A percentile compares a stretch with the other conserved stretches of the same genome.
Conservation (phyloP, 2,113 vertebrate genomes). For the Vulpes ferrilata region DNA sequence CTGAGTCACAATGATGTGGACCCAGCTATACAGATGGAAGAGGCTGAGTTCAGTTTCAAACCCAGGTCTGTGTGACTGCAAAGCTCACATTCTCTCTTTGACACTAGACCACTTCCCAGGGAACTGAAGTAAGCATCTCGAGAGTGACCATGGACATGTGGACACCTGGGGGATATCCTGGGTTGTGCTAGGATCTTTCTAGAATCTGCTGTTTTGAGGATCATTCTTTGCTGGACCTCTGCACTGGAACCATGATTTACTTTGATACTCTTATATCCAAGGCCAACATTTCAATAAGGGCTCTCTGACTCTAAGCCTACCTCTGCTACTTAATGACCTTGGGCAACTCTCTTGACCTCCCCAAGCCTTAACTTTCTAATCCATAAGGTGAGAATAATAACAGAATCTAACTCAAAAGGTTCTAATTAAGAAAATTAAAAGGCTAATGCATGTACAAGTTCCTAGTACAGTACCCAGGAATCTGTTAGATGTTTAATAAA, state of each 20-base stretch:
- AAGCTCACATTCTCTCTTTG: not conserved
- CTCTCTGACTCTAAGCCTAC: not conserved
- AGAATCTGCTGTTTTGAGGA: not conserved
- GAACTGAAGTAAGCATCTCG: not conserved
- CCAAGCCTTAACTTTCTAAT: not conserved
- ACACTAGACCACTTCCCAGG: not conserved
- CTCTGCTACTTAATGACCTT: not conserved
- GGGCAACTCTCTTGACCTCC: not conserved
- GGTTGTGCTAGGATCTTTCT: not conserved
- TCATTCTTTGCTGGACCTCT: not conserved
- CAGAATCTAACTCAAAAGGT: not conserved
- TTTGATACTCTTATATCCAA: not conserved
- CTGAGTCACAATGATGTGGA: not conserved
- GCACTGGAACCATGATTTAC: not conserved
- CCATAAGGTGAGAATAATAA: not conserved
- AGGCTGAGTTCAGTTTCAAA: not conserved
- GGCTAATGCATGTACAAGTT: not conserved
- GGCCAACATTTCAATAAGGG: not conserved
- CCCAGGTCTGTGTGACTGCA: not conserved
- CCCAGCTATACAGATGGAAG: not conserved
- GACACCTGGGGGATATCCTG: not conserved
- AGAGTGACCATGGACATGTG: not conserved
- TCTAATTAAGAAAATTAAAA: slow-evolving; percentile 49
- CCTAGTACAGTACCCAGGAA: not conserved
- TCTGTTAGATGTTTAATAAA: not conserved